These are phyloP conservation scores for Chaenodraco wilsoni DNA, from an alignment of 2,797 vertebrate genomes.

Conservation along the genomic window DNA sequence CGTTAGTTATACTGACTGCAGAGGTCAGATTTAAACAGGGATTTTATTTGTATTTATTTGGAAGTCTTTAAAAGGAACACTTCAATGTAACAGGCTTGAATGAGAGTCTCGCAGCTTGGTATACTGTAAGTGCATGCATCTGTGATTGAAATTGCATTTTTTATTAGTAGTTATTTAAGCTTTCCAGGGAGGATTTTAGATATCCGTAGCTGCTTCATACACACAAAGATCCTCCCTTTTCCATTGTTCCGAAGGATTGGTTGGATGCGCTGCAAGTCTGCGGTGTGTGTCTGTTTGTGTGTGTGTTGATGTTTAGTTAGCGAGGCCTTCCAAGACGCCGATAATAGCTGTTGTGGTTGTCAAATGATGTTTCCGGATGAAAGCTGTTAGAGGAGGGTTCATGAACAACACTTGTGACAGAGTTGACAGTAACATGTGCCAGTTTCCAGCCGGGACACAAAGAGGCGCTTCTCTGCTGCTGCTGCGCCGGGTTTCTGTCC, in stretches of 20 bases:
- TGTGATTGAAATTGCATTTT: background rate
- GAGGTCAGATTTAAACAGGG: too few relatives aligned
- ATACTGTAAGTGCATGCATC: too few relatives aligned
- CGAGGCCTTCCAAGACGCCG: constrained; percentile 58
- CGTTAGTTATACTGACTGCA: too few relatives aligned
- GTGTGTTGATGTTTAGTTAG: constrained; percentile 46
- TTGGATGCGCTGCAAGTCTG: constrained; percentile 29
- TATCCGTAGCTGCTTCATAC: background rate
- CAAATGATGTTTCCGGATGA: constrained; percentile 78
- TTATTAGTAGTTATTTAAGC: background rate
- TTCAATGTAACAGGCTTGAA: too few relatives aligned
- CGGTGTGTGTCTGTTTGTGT: constrained; percentile 32
- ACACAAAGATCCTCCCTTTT: background rate
- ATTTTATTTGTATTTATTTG: too few relatives aligned
- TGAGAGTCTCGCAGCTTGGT: too few relatives aligned
- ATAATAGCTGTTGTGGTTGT: constrained; percentile 76
- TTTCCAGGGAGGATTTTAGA: background rate
- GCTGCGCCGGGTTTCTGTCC: constrained; percentile 47
- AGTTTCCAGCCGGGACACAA: constrained; percentile 75
- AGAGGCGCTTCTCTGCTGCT: constrained; percentile 70
- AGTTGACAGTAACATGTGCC: constrained; percentile 64
- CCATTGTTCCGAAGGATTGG: background rate
- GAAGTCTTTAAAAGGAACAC: too few relatives aligned
- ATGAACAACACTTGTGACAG: constrained; percentile 63
- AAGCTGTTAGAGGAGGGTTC: constrained; percentile 65